Percentiles rank a stretch among this genome's conserved stretches.
phyloP scores from a whole-genome alignment of 2,113 vertebrate species.

The Semicossyphus pulcher region DNA sequence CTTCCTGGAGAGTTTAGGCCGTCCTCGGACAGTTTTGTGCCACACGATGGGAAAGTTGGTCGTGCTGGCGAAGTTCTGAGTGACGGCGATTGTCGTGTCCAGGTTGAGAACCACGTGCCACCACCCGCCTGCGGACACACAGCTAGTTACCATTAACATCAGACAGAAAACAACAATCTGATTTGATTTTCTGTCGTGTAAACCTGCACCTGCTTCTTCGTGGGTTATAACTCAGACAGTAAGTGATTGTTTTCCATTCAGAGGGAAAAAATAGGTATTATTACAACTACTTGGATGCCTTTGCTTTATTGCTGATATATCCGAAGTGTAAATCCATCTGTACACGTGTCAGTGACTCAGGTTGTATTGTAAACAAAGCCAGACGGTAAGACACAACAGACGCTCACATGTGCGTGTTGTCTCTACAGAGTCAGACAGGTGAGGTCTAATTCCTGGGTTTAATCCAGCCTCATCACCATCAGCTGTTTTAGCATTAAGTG shows the following conservation, averaged over 20 bases:
- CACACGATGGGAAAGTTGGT: conserved; percentile 99
- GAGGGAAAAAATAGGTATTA: too few species aligned
- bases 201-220: too few species aligned
- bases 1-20: conserved; percentile 96
- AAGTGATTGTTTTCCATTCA: too few species aligned
- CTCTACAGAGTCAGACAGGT: conserved; percentile 1
- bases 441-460: conserved; percentile 32
- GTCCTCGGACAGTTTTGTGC: conserved; percentile 98
- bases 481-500: conserved; percentile 17
- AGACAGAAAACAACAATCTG: too few species aligned
- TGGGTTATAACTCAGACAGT: too few species aligned
- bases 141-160: not conserved
- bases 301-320: too few species aligned
- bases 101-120: conserved; percentile 99
- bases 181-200: too few species aligned
- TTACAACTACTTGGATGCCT: too few species aligned
- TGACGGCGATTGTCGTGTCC: conserved; percentile 95
- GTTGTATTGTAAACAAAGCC: not conserved
- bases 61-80: conserved; percentile 97
- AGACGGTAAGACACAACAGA: not conserved
- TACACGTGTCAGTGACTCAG: not conserved
- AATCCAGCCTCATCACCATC: conserved; percentile 24
- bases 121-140: conserved; percentile 90
- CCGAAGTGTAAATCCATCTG: too few species aligned
- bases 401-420: not conserved